These are phyloP conservation scores for Cryptotermes secundus DNA, from an alignment of 1,140 invertebrate genomes.

Conservation along the genomic window DNA sequence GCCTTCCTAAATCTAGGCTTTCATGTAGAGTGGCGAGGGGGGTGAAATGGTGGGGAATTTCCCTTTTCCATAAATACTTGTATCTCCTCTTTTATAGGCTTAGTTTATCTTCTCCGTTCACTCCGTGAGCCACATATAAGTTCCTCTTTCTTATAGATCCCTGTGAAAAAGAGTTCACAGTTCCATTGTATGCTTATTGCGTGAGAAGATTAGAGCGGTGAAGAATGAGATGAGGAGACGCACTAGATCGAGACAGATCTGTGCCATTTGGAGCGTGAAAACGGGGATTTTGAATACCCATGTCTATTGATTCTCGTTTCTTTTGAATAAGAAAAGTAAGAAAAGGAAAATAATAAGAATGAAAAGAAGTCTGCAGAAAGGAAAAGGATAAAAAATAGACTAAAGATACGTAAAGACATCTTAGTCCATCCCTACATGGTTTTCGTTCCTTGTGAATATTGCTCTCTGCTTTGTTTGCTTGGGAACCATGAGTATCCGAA, in stretches of 20 bases:
- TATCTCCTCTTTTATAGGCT: background rate
- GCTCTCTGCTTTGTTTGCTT: background rate
- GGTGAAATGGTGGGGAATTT: background rate
- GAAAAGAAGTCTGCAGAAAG: background rate
- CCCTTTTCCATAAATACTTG: background rate
- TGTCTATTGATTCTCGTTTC: slow-evolving; percentile 8
- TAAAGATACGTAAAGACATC: background rate
- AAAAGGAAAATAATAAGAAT: background rate
- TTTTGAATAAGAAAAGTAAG: background rate
- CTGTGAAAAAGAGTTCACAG: background rate
- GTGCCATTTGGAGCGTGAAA: background rate
- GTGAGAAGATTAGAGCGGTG: background rate
- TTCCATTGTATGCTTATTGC: slow-evolving; percentile 9
- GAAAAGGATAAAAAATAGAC: background rate
- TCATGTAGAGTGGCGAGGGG: background rate
- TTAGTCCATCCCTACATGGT: background rate
- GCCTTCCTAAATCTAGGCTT: background rate
- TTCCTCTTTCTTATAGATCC: background rate
- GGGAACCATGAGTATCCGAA: background rate
- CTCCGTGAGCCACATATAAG: background rate
- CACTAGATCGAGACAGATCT: background rate
- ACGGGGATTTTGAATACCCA: background rate
- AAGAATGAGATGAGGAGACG: background rate
- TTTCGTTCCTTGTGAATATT: background rate
- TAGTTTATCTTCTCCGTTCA: background rate